Evolutionary conservation across 1,140 invertebrate genomes (phyloP), one percentile per base, ranked within the genome.

Genomic region (Zaprionus lachaisei): DNA sequence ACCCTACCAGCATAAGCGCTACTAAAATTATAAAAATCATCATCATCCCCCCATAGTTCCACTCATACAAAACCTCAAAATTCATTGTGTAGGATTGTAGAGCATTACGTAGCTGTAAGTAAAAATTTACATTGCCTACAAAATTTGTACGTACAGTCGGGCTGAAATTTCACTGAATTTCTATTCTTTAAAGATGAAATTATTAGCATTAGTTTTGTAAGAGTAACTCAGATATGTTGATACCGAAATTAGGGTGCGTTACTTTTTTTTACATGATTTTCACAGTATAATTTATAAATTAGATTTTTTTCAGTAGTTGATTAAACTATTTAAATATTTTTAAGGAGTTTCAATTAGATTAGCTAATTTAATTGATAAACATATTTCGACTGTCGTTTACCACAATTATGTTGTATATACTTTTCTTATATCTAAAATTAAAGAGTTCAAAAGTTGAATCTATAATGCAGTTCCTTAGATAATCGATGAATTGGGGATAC

Each of bases 1-100:
- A 58, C 85, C 85, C 57, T 91, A 90, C 69, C 85, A 90, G 62
- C 86, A 85, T 74, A 90, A 72, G 57, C 85, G 85, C 73, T 91
- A 82, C 74, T 91, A 85, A 67, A 67, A 64, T 38, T 71, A 41
- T 61, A 80, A 55, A 67, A 68, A 82, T 66, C 41, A 47, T 77
- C 80, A 78, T 69, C 72, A 72, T 74, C 64, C 71, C 15, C 47
- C 47, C 68, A 67, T 34, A 34, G 31, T 64, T 60, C 65, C 76
- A 86, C 83, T 73, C 54, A 68, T 75, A 75, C 65, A 76, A 65
- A 81, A 72, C 64, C 73, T 31, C 62, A 61, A 74, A 68, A 62
- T 74, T 54, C 60, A 76, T 71, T 76, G 34, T 72, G 68, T 87
- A 87, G 84, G 83, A 89, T 81, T 72, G 71, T 76, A 76, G 68